Conservation (phyloP, 2,113 vertebrate genomes). For the Oreochromis tanganicae region DNA sequence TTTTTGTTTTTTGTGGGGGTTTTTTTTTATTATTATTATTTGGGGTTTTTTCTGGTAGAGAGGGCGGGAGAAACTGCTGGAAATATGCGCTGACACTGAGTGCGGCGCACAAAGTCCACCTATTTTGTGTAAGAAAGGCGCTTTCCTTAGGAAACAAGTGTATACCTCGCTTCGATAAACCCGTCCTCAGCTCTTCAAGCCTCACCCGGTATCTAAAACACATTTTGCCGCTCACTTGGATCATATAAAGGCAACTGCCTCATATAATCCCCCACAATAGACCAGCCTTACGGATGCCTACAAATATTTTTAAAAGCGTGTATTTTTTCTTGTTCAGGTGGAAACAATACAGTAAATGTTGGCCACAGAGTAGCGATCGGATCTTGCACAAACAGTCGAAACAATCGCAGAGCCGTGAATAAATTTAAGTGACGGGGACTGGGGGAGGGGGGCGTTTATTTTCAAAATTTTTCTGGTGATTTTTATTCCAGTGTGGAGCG, state of each 20-base stretch:
- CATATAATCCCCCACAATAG: slow-evolving; percentile 31
- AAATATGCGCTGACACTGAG: slow-evolving; percentile 17
- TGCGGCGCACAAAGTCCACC: slow-evolving; percentile 12
- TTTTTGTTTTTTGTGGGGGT: neutral
- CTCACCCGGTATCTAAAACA: neutral
- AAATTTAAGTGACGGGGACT: neutral
- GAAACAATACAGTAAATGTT: neutral
- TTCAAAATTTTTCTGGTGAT: neutral
- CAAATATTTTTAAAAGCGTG: neutral
- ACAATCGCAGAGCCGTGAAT: slow-evolving; percentile 9
- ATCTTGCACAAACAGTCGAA: slow-evolving; percentile 4
- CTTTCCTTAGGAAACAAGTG: neutral
- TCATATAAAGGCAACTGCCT: slow-evolving; percentile 5
- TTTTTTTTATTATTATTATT: neutral
- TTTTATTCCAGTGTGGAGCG: neutral
- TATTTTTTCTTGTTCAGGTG: neutral
- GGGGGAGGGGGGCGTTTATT: neutral
- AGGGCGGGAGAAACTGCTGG: slow-evolving; percentile 52
- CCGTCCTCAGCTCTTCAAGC: neutral
- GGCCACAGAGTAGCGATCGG: neutral
- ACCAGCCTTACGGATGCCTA: slow-evolving; percentile 9
- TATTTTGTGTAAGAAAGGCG: neutral
- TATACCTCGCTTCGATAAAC: neutral
- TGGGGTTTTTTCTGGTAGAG: neutral
- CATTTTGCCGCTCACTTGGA: slow-evolving; percentile 20